Base-by-base conservation (phyloP, 2,113 vertebrate genomes). In the Hystrix cristata region DNA sequence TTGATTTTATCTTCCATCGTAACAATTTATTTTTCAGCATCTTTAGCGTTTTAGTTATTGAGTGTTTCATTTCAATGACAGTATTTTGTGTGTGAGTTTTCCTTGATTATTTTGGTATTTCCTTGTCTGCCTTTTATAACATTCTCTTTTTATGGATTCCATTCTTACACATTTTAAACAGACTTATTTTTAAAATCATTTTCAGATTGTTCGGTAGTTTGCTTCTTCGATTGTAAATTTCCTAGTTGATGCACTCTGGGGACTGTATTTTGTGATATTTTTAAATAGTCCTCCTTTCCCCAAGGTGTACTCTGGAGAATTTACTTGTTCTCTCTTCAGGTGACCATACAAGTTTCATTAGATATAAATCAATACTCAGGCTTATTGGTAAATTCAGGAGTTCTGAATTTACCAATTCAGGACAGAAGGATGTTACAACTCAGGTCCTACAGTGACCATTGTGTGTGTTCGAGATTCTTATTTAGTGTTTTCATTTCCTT, bases 31-130 rank as follows among this genome's bases (percentile, higher is more conserved):
- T 86, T 34, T 86, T 95, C 3, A 57, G 5, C 2, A 53, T 53
- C 15, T 55, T 25, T 84, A 9, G 9, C 69, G 21, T 88, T 90
- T 67, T 67, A 80, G 53, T 64, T 86, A 34, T 83, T 67, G 53
- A 74, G 18, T 87, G 21, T 92, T 72, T 94, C 67, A 74, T 83
- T 97, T 80, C 46, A 83, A 18, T 57, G 16, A 38, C 11, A 86
- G 6, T 34, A 53, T 87, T 78, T 87, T 92, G 11, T 48, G 25
- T 79, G 31, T 80, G 5, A 19, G 48, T 96, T 76, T n/a, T 65
- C 14, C 1, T 76, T 84, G 31, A 53, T 90, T 96, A 34, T 4
- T 92, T 89, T 94, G 18, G 0, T 62, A 60, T 57, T 16, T 94
- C 6, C 27, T 15, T 87, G 1, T 7, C 23, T 48, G 82, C 71